phyloP scores from a whole-genome alignment of 1,140 invertebrate species.

The Steinernema khuongi region DNA sequence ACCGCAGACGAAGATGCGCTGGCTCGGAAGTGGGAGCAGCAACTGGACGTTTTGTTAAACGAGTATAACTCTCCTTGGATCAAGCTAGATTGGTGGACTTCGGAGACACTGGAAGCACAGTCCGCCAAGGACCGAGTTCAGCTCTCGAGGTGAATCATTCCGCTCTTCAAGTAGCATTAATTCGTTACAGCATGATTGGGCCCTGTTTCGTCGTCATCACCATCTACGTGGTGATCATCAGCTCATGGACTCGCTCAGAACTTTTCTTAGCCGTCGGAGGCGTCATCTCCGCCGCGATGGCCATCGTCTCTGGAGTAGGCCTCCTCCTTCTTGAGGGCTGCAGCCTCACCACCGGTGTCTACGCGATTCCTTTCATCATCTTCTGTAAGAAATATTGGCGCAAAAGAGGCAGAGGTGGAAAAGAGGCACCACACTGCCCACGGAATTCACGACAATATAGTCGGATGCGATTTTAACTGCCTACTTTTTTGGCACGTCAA shows the following conservation, averaged over 20 bases:
- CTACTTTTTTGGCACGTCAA: too few species aligned
- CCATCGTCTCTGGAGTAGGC: slow-evolving; percentile 64
- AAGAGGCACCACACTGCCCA: neutral
- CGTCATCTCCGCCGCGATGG: slow-evolving; percentile 80
- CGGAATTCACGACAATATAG: neutral
- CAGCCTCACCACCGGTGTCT: slow-evolving; percentile 53
- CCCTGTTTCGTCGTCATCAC: slow-evolving; percentile 52
- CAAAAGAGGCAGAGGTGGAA: neutral
- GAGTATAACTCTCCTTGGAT: slow-evolving; percentile 36
- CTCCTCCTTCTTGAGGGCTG: slow-evolving; percentile 47
- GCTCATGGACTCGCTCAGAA: slow-evolving; percentile 78
- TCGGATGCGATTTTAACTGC: too few species aligned
- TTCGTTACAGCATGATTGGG: slow-evolving; percentile 45
- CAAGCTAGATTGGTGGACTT: slow-evolving; percentile 53
- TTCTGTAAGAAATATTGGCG: slow-evolving; percentile 69
- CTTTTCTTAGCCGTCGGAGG: slow-evolving; percentile 82
- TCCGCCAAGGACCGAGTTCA: slow-evolving; percentile 49
- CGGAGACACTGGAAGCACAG: slow-evolving; percentile 54
- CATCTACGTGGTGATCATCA: slow-evolving; percentile 46
- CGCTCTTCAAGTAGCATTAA: neutral
- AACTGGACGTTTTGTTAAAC: slow-evolving; percentile 46
- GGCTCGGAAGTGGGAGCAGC: slow-evolving; percentile 56
- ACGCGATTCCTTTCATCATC: slow-evolving; percentile 79
- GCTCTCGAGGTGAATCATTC: slow-evolving; percentile 38
- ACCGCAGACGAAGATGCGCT: slow-evolving; percentile 49